Evolutionary conservation across 2,888 invertebrate genomes (phyloP).

Genomic region (Sinentomon sp.): DNA sequence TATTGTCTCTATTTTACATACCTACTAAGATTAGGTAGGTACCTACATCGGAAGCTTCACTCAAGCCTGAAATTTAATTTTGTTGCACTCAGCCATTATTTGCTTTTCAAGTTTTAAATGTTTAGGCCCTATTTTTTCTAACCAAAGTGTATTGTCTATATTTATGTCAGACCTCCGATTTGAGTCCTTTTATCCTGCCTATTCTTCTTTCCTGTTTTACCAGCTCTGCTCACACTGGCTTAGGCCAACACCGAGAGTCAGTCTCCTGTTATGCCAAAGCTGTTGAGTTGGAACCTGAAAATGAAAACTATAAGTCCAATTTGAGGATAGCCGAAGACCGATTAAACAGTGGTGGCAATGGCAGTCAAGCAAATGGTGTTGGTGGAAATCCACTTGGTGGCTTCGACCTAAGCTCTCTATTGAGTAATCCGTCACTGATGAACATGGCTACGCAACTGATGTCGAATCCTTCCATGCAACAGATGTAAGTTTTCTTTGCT

Average conservation of each 20-base stretch:
- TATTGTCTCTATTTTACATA: no score
- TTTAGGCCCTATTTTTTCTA: no score
- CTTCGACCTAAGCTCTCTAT: conserved; percentile 32
- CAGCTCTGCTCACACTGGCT: conserved; percentile 49
- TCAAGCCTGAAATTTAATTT: no score
- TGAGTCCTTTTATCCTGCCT: no score
- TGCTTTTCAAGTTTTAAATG: no score
- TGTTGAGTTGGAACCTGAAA: conserved; percentile 65
- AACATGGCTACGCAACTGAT: conserved; percentile 62
- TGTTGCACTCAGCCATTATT: no score
- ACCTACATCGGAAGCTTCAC: no score
- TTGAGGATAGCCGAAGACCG: conserved; percentile 51
- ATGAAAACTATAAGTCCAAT: conserved; percentile 67
- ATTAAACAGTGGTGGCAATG: conserved; percentile 10
- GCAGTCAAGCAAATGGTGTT: conserved; percentile 19
- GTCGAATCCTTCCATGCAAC: conserved; percentile 54
- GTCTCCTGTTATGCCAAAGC: conserved; percentile 64
- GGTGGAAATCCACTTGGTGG: conserved; percentile 13
- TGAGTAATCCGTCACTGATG: conserved; percentile 54
- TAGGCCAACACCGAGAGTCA: conserved; percentile 57
- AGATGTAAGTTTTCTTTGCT: conserved; percentile 25
- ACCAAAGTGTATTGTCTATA: no score
- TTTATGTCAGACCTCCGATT: no score
- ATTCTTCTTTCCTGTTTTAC: no score
- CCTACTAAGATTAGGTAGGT: no score